Evolutionary conservation across 2,797 vertebrate genomes (phyloP).

Genomic region (Bradypodion pumilum): DNA sequence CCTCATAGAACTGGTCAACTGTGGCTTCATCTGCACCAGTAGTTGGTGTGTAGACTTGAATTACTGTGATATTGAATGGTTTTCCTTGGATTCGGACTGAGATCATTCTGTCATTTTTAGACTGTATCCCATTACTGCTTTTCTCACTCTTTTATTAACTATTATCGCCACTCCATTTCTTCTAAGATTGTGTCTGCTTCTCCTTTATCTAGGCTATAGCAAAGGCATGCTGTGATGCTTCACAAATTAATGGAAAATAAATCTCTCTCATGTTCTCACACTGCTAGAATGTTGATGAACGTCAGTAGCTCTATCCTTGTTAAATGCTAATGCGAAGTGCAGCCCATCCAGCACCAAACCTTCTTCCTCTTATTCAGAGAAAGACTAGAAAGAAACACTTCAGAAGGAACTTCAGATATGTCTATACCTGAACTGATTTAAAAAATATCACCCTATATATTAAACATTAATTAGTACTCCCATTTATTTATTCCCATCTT

Average conservation of each 20-base stretch:
- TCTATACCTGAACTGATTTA: background rate
- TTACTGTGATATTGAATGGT: too few relatives aligned
- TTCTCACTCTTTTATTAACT: too few relatives aligned
- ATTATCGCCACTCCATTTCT: too few relatives aligned
- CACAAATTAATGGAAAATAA: background rate
- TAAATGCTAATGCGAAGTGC: background rate
- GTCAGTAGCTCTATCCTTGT: background rate
- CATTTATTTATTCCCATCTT: background rate
- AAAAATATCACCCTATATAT: background rate
- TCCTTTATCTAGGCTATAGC: background rate
- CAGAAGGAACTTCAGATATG: background rate
- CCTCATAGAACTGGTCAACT: too few relatives aligned
- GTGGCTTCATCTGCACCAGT: too few relatives aligned
- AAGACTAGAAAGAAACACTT: background rate
- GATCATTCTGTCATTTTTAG: too few relatives aligned
- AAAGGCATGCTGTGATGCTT: accelerated
- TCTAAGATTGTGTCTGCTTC: background rate
- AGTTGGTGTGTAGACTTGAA: too few relatives aligned
- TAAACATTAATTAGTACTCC: background rate
- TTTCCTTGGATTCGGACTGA: too few relatives aligned
- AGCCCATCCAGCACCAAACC: background rate
- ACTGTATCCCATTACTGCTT: too few relatives aligned
- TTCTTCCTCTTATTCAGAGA: background rate
- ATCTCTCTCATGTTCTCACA: background rate
- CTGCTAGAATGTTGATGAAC: background rate